Percentiles rank a stretch among this genome's conserved stretches.
Conservation (phyloP, 1,140 invertebrate species). For the Chrysomallon squamiferum region DNA sequence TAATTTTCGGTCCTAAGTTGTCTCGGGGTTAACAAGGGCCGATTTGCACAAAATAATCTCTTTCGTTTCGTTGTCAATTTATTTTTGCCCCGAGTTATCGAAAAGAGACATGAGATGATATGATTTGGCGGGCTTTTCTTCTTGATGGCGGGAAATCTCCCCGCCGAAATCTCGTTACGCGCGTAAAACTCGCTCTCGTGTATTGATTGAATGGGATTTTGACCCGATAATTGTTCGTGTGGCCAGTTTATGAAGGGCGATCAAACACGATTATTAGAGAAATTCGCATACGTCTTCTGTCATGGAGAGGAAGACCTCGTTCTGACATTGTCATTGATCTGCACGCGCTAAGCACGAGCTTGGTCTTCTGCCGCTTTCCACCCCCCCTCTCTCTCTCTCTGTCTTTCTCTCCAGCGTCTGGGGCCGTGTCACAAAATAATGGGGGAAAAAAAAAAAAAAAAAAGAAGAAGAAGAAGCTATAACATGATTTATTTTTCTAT, state of each 20-base stretch:
- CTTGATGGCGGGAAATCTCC: neutral
- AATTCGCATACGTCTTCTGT: constrained; percentile 3
- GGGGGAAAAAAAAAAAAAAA: too few relatives aligned
- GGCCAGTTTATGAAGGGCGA: constrained; percentile 1
- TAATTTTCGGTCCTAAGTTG: too few relatives aligned
- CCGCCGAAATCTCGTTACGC: constrained; percentile 7
- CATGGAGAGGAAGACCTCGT: neutral
- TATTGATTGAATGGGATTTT: constrained; percentile 3
- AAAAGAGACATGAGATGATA: neutral
- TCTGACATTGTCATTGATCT: too few relatives aligned
- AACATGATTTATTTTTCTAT: too few relatives aligned
- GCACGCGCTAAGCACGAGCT: too few relatives aligned
- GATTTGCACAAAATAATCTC: constrained; percentile 3
- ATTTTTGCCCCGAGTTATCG: neutral
- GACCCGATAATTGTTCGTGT: constrained; percentile 1
- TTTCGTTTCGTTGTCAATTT: constrained; percentile 3
- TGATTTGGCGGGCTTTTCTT: neutral
- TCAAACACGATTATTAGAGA: neutral
- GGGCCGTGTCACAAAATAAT: too few relatives aligned
- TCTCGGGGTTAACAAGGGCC: too few relatives aligned
- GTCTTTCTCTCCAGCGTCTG: too few relatives aligned
- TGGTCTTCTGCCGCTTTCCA: too few relatives aligned
- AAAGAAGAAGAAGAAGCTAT: too few relatives aligned
- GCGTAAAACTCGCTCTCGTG: neutral
- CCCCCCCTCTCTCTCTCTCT: too few relatives aligned